A percentile compares a stretch with the other conserved stretches of the same genome.
phyloP scores from a whole-genome alignment of 2,888 invertebrate genomes.

The Lasioglossum leucozonium region DNA sequence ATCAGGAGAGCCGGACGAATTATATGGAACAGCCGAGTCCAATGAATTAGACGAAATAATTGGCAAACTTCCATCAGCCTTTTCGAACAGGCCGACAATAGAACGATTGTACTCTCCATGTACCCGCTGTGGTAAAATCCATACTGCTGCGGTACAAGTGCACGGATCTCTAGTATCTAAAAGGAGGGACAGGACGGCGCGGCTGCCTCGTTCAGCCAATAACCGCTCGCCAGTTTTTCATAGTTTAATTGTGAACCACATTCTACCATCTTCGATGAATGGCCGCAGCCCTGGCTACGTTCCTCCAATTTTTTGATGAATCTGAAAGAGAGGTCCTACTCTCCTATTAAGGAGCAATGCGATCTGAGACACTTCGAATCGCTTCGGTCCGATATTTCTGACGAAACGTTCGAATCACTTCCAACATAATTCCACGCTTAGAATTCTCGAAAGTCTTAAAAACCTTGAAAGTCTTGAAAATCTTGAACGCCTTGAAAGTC shows the following conservation, averaged over 20 bases:
- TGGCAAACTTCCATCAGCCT: conserved; percentile 10
- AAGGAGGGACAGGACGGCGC: not conserved
- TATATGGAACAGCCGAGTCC: not conserved
- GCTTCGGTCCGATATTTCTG: too few relatives aligned
- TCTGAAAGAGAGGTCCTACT: not conserved
- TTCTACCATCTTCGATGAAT: not conserved
- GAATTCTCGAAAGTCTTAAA: too few relatives aligned
- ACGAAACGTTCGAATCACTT: too few relatives aligned
- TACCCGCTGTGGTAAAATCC: not conserved
- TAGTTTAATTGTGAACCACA: not conserved
- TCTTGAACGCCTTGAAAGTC: too few relatives aligned
- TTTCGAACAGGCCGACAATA: not conserved
- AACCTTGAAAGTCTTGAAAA: too few relatives aligned
- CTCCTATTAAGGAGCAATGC: too few relatives aligned
- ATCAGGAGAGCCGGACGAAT: not conserved
- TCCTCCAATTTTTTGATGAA: not conserved
- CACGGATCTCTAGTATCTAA: not conserved
- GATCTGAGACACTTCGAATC: too few relatives aligned
- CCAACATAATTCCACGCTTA: too few relatives aligned
- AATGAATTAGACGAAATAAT: conserved; percentile 16
- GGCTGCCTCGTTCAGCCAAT: not conserved
- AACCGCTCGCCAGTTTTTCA: not conserved
- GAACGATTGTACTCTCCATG: not conserved
- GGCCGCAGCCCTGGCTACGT: not conserved
- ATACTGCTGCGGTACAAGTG: not conserved